Percentiles rank a stretch among this genome's conserved stretches.
Evolutionary conservation across 2,888 invertebrate genomes (phyloP).

Genomic region (Hypomecis punctinalis): DNA sequence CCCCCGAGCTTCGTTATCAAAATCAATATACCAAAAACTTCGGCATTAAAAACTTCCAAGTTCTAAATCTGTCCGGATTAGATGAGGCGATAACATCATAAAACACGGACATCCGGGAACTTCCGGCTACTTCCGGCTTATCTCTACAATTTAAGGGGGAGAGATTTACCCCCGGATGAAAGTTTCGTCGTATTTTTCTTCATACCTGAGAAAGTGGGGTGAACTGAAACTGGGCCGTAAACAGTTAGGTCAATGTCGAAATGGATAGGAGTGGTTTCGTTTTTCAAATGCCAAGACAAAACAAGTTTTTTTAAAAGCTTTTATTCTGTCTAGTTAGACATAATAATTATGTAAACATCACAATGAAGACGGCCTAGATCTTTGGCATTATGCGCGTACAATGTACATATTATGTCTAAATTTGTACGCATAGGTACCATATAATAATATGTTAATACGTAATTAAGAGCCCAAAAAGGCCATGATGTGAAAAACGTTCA

Average conservation of each 20-base stretch:
- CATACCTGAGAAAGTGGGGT: conserved; percentile 23
- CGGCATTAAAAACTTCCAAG: conserved; percentile 29
- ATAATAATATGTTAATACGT: too few species aligned
- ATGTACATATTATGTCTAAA: too few species aligned
- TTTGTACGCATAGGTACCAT: too few species aligned
- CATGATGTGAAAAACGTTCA: too few species aligned
- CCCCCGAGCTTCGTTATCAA: conserved; percentile 18
- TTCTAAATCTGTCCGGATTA: conserved; percentile 32
- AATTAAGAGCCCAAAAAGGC: too few species aligned
- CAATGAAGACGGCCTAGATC: too few species aligned
- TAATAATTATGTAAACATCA: too few species aligned
- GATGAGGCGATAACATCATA: conserved; percentile 35
- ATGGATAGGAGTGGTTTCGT: not conserved
- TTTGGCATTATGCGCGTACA: too few species aligned
- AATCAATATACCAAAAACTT: conserved; percentile 34
- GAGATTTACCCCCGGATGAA: conserved; percentile 20
- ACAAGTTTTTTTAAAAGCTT: too few species aligned
- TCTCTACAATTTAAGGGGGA: conserved; percentile 35
- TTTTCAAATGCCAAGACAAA: not conserved
- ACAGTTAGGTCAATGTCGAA: conserved; percentile 20
- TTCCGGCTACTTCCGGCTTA: conserved; percentile 29
- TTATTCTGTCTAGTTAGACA: too few species aligned
- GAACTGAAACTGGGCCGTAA: conserved; percentile 4
- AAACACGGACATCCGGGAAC: conserved; percentile 31
- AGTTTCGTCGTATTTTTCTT: conserved; percentile 31